Conservation (phyloP, 1,140 invertebrate species). For the Drosophila equinoxialis region DNA sequence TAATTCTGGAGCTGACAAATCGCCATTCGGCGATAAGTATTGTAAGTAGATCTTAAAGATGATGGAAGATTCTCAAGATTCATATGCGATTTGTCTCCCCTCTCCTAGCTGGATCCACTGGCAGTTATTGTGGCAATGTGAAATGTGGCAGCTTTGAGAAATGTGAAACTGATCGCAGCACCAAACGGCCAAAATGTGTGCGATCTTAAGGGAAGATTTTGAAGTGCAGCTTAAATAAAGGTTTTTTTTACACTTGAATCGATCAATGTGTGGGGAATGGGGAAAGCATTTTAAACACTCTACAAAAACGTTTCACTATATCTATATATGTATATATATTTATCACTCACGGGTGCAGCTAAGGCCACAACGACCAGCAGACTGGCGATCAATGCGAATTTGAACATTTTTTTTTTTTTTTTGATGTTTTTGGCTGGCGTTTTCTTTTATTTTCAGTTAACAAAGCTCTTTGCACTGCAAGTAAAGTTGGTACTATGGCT, state of each 20-base stretch:
- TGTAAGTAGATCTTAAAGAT: constrained; percentile 48
- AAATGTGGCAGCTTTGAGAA: constrained; percentile 88
- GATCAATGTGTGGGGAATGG: not conserved
- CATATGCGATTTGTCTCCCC: not conserved
- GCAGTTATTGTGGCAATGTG: constrained; percentile 87
- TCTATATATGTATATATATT: not conserved
- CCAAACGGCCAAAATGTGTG: constrained; percentile 87
- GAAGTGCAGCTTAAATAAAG: constrained; percentile 22
- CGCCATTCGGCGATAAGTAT: constrained; percentile 78
- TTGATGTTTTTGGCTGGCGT: not conserved
- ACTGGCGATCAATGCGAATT: constrained; percentile 77
- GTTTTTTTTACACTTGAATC: constrained; percentile 15
- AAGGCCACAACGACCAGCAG: constrained; percentile 61
- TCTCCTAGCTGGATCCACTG: constrained; percentile 83
- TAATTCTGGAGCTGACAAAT: constrained; percentile 59
- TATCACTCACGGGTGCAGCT: constrained; percentile 72
- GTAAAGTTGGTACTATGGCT: constrained; percentile 74
- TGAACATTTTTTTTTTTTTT: constrained; percentile 55
- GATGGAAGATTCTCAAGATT: not conserved
- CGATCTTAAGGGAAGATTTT: constrained; percentile 82
- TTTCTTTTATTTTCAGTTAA: constrained; percentile 42
- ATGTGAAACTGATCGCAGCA: constrained; percentile 86
- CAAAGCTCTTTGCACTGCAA: constrained; percentile 69
- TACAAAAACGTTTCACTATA: not conserved
- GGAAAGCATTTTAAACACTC: not conserved